Base-by-base conservation (phyloP, 2,797 vertebrate genomes). In the Arctocebus calabarensis region DNA sequence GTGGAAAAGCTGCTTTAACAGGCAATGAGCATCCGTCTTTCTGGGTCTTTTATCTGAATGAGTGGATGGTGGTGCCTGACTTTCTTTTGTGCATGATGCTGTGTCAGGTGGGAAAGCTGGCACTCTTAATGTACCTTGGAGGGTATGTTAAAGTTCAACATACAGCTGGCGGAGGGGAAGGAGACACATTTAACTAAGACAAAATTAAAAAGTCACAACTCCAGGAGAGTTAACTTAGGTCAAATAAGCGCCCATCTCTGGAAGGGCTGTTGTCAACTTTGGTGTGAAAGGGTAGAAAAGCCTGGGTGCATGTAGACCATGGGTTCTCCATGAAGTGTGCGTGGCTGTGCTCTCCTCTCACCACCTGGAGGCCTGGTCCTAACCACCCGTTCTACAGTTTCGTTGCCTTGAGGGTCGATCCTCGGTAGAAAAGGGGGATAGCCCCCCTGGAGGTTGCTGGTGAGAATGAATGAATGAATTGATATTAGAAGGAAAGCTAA, bases 151-250 rank as follows among this genome's bases (percentile, higher is more conserved):
- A 95, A 95, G 78, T 34, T 74, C 40, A 43, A 17, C 25, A 16
- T 29, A 82, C 70, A 64, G 19, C 45, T 55, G 78, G 62, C 14
- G 40, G 55, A 19, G 29, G 82, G 43, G 57, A 34, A 90, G 68
- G 57, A 71, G 77, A 82, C 32, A 43, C 23, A n/a, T 71, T 79
- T 68, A 74, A 96, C 23, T 45, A 85, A 86, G 90, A 66, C 43
- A 74, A 61, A 91, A 89, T 96, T 74, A 90, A 55, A 94, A 96
- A 84, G 25, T 88, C 83, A 57, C 25, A 71, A 43, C 25, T 29
- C 27, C 37, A 77, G 32, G 66, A 37, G 59, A 14, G 70, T 75
- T 94, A 34, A 37, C 14, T 10, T 66, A 73, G 32, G 27, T 59
- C 87, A n/a, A 81, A 81, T 29, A 48, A 9, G n/a, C 22, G 48